These are phyloP conservation scores for Leptopilina drosophilae DNA, from an alignment of 2,888 invertebrate species.

Conservation along the genomic window DNA sequence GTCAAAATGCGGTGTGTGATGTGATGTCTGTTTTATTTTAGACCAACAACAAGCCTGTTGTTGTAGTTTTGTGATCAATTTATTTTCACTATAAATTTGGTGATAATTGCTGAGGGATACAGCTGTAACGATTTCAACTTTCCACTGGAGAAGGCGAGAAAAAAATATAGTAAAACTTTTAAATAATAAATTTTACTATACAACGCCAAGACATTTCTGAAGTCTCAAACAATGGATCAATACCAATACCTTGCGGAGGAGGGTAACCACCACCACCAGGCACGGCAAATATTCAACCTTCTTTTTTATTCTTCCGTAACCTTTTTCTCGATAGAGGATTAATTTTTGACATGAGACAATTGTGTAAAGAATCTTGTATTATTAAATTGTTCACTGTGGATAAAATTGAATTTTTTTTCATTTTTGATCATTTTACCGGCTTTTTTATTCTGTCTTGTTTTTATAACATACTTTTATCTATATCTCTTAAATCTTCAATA, in stretches of 20 bases:
- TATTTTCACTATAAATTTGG: neutral
- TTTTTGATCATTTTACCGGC: constrained; percentile 9
- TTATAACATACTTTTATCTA: neutral
- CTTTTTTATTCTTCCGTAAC: constrained; percentile 23
- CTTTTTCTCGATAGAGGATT: neutral
- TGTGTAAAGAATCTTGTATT: constrained; percentile 39
- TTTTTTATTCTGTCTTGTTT: constrained; percentile 14
- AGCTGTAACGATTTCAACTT: neutral
- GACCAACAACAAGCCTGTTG: constrained; percentile 37
- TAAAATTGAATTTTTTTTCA: neutral
- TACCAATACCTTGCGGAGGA: constrained; percentile 64
- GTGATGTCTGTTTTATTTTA: constrained; percentile 49
- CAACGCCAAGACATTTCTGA: constrained; percentile 56
- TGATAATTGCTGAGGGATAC: constrained; percentile 39
- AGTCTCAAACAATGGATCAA: constrained; percentile 72
- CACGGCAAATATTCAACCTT: constrained; percentile 56
- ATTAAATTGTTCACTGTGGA: constrained; percentile 42
- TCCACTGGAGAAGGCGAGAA: constrained; percentile 46
- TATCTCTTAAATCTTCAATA: neutral
- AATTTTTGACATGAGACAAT: neutral
- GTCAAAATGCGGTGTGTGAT: constrained; percentile 60
- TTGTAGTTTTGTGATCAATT: constrained; percentile 42
- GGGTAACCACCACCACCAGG: constrained; percentile 55
- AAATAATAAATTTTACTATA: neutral
- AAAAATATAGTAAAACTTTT: constrained; percentile 39